These are phyloP conservation scores for Lithobates sylvaticus DNA, from an alignment of 2,797 vertebrate genomes.

Conservation along the genomic window DNA sequence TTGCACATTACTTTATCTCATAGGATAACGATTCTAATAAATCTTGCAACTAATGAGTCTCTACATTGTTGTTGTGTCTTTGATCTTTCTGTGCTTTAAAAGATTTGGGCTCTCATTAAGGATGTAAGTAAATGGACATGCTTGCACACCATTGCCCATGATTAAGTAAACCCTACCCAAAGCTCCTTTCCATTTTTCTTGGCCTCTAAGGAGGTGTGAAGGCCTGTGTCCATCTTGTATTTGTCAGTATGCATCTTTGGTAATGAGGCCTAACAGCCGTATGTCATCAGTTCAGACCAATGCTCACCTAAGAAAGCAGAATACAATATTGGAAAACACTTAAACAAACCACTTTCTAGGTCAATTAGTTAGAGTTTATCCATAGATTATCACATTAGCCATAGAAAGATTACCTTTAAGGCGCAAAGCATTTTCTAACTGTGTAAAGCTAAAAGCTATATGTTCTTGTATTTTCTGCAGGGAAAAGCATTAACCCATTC, in stretches of 20 bases:
- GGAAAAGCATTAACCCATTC: constrained; percentile 4
- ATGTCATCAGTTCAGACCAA: constrained; percentile 59
- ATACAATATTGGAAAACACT: constrained; percentile 57
- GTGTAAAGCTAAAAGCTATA: constrained; percentile 8
- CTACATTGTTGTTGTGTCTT: constrained; percentile 17
- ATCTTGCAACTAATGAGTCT: constrained; percentile 24
- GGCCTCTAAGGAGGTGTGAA: constrained; percentile 25
- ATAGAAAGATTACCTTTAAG: constrained; percentile 54
- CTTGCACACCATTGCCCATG: constrained; percentile 48
- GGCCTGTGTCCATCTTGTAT: constrained; percentile 48
- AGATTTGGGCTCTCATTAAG: constrained; percentile 31
- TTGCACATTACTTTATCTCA: constrained; percentile 13
- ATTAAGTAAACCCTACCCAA: constrained; percentile 45
- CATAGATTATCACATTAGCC: constrained; percentile 60
- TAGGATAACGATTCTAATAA: constrained; percentile 27
- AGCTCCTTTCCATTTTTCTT: constrained; percentile 46
- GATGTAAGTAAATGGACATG: constrained; percentile 34
- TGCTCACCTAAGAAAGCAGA: constrained; percentile 46
- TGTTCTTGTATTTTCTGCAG: neutral
- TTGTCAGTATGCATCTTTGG: constrained; percentile 71
- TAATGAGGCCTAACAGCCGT: constrained; percentile 75
- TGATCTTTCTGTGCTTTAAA: constrained; percentile 27
- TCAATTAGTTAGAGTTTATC: constrained; percentile 57
- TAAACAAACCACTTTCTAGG: constrained; percentile 57
- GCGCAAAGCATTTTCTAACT: constrained; percentile 14